Base-by-base conservation (phyloP, 2,888 invertebrate species). In the Micoletzkya japonica region DNA sequence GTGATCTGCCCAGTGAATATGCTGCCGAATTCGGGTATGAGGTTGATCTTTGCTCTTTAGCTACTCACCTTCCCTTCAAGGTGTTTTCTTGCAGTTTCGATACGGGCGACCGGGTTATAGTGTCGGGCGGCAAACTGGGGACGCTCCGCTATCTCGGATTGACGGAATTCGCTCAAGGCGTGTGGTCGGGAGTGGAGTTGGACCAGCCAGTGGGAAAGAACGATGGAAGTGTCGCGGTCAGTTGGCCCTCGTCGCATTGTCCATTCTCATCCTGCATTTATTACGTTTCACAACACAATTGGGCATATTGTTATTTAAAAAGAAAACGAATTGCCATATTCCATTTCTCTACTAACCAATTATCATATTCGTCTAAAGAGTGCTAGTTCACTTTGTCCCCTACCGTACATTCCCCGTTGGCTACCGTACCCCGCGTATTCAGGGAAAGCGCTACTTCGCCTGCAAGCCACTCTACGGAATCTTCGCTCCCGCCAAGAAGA, bases 171-270 rank as follows among this genome's bases (percentile, higher is more conserved):
- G 75, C 95, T 0, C 87, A 91, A 44, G 96, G 96, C 44, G 91
- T 93, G 80, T 96, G 95, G 95, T 95, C 93, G 74, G 96, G 96
- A 32, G 92, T 97, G 28, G 95, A 96, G 87, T 89, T 97, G 78
- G 95, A 95, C 86, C 94, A 95, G 77, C 91, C 93, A 0, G 88
- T 91, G 72, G 97, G 97, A 68, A 96, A 96, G 88, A 96, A 97
- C 87, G 95, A 97, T 86, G 96, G 97, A 71, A 91, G 93, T 63
- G 94, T 96, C 39, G 92, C 91, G 77, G 94, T 93, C 71, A 91
- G 91, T 28, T 36, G 2, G 17, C 14, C 39, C 34, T 36, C 36
- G 39, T n/a, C n/a, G n/a, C n/a, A n/a, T n/a, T n/a, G n/a, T n/a
- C 14, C 39, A 20, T 20, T 24, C 39, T 24, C 34, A 60, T 17